Evolutionary conservation across 2,113 vertebrate genomes (phyloP).

Genomic region (Sialia sialis): DNA sequence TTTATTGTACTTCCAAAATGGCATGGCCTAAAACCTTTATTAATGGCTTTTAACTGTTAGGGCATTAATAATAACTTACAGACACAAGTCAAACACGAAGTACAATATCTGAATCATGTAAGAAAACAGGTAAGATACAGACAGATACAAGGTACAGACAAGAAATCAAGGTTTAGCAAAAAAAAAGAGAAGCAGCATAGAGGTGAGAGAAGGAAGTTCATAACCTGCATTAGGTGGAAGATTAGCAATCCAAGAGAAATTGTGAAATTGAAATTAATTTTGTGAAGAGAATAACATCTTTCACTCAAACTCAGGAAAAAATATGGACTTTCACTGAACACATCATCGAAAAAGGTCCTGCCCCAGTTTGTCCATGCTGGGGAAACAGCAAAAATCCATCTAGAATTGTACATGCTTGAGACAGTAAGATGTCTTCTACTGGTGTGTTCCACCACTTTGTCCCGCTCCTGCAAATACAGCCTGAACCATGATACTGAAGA

Average conservation of each 20-base stretch:
- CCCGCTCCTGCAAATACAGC: background rate
- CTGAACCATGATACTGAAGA: fast-evolving
- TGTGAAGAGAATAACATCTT: background rate
- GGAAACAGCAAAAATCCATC: background rate
- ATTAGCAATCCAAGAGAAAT: background rate
- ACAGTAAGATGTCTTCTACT: background rate
- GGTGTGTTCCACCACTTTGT: background rate
- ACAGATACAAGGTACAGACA: background rate
- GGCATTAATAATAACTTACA: background rate
- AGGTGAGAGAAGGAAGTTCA: background rate
- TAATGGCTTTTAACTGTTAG: background rate
- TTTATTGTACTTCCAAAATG: background rate
- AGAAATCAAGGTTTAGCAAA: background rate
- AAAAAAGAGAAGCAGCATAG: background rate
- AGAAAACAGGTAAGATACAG: background rate
- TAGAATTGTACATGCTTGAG: background rate
- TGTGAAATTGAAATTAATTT: background rate
- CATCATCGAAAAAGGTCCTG: background rate
- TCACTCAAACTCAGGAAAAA: background rate
- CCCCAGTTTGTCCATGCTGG: background rate
- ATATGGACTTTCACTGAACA: background rate
- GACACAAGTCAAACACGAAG: background rate
- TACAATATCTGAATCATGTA: background rate
- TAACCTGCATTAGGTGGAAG: background rate
- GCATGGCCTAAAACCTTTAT: background rate